Conservation (phyloP, 2,113 vertebrate genomes). For the Ammospiza caudacuta region DNA sequence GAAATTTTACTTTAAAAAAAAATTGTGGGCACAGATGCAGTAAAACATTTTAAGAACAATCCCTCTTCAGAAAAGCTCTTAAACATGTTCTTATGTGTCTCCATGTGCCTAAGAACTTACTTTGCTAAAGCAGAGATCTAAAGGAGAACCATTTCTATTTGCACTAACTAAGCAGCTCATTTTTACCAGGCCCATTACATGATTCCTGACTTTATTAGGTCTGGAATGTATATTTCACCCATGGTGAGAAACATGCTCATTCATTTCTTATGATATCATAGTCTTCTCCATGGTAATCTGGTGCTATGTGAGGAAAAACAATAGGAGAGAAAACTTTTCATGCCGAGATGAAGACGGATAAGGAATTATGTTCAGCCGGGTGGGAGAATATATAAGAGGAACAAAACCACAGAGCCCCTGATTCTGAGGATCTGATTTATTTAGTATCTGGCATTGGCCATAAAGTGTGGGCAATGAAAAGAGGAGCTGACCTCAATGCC, state of each 20-base stretch:
- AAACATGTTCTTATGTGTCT: background rate
- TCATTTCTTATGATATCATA: slow-evolving; percentile 62
- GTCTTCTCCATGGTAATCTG: slow-evolving; percentile 60
- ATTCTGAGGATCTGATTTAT: slow-evolving; percentile 66
- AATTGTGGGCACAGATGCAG: background rate
- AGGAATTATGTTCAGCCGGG: slow-evolving; percentile 51
- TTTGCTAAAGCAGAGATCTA: background rate
- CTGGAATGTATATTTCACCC: slow-evolving; percentile 57
- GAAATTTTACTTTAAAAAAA: background rate
- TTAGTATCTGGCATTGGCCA: slow-evolving; percentile 65
- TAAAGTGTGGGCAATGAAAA: slow-evolving; percentile 66
- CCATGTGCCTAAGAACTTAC: background rate
- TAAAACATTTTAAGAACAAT: background rate
- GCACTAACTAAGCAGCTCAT: slow-evolving; percentile 1
- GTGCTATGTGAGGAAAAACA: slow-evolving; percentile 66
- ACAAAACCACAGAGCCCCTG: slow-evolving; percentile 57
- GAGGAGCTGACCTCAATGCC: slow-evolving; percentile 56
- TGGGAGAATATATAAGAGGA: slow-evolving; percentile 56
- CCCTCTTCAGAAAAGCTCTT: background rate
- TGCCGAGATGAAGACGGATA: slow-evolving; percentile 39
- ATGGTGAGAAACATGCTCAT: slow-evolving; percentile 54
- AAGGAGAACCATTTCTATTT: slow-evolving; percentile 15
- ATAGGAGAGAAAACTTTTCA: slow-evolving; percentile 41
- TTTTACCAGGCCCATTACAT: slow-evolving; percentile 39
- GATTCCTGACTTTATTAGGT: slow-evolving; percentile 58